Evolutionary conservation across 2,888 invertebrate species (phyloP), one percentile per base, ranked within the genome.

Genomic region (Drosophila koepferae): DNA sequence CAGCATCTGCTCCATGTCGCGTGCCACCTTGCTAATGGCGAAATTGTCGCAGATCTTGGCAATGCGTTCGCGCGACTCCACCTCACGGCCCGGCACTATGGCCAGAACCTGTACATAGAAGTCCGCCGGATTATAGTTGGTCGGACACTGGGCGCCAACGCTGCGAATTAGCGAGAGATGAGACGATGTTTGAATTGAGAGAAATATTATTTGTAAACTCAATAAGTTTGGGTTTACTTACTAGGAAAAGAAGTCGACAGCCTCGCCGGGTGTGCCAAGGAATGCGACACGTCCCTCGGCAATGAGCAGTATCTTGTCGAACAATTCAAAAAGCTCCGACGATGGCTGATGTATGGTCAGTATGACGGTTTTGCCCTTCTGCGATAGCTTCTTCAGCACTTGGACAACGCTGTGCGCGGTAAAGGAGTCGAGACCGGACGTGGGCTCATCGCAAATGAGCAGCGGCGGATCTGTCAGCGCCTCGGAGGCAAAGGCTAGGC

Each of bases 361-460:
- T 31, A 99, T 95, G 62, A 99, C 96, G 0, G 98, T 98, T 94
- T 98, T 98, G 31, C 98, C 98, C 84, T 96, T 96, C 86, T 95
- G 95, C 1, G 97, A 96, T 65, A 97, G 93, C 44, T 95, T 94
- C 92, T 96, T 97, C 48, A 97, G 93, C 56, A 97, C 96, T 92
- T 96, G 96, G 20, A 98, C 96, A 3, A 99, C 98, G 92, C 97
- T 98, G 91, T 97, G 96, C 0, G 99, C 99, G 98, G 99, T 99
- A 90, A 97, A 99, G 0, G 99, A 98, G 93, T 99, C 99, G 66
- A 99, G 94, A 2, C 99, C 98, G 0, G 98, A 98, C 0, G 99
- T 99, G 0, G 99, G 99, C 90, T 99, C 99, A 90, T 99, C 99
- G 92, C 99, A 99, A 92, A 99, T 98, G 95, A 99, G 95, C 49